Conservation (phyloP, 1,140 invertebrate genomes). For the Yoshiicerus persimilis region DNA sequence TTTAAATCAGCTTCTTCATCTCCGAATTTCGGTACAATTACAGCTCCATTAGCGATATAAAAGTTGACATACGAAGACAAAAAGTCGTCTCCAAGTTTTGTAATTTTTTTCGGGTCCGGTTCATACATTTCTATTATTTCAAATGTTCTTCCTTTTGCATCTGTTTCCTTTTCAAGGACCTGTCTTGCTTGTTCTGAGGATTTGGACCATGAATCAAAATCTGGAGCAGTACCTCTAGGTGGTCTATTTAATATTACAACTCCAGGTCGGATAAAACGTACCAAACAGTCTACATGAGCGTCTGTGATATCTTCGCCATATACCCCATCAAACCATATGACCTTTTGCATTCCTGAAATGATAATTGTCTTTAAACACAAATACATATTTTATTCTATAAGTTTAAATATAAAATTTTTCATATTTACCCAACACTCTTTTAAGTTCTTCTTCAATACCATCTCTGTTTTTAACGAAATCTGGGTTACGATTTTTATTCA, state of each 20-base stretch:
- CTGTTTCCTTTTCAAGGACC: not conserved
- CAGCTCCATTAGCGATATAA: not conserved
- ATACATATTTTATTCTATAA: no score
- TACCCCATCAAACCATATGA: constrained; percentile 27
- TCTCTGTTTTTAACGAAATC: not conserved
- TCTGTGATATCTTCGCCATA: constrained; percentile 30
- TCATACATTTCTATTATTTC: constrained; percentile 4
- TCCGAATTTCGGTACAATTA: constrained; percentile 16
- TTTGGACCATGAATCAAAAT: constrained; percentile 29
- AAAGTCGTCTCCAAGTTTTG: not conserved
- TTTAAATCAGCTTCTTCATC: not conserved
- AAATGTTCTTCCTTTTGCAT: constrained; percentile 1
- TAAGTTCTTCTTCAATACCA: constrained; percentile 23
- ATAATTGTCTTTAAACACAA: no score
- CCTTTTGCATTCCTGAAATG: no score
- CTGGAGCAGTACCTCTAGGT: not conserved
- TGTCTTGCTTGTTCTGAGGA: not conserved
- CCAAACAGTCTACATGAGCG: constrained; percentile 22
- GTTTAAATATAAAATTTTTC: no score
- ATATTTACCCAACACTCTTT: not conserved
- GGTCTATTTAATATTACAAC: constrained; percentile 2
- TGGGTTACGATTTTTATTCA: constrained; percentile 29
- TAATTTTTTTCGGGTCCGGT: constrained; percentile 13
- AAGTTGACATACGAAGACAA: constrained; percentile 30
- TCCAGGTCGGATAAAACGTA: constrained; percentile 10